These are phyloP conservation scores for Zoanthus sociatus DNA, from an alignment of 92 coral and sea anemone species.

Conservation along the genomic window DNA sequence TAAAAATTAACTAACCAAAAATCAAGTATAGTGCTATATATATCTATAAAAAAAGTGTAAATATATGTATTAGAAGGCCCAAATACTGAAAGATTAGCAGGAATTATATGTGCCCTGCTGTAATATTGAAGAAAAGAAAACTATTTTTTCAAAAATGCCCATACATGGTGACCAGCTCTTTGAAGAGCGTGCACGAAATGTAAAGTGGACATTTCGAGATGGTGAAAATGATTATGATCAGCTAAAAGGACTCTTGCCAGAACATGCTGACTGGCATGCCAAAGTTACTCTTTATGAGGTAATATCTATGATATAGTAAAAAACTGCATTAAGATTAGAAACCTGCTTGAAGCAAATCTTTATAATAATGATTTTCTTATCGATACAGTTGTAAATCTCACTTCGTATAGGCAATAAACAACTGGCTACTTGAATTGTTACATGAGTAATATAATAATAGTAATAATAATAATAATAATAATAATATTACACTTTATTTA, in stretches of 20 bases:
- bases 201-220: not conserved
- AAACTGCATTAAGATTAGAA: not conserved
- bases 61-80: too few relatives aligned
- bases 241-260: not conserved
- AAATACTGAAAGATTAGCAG: not conserved
- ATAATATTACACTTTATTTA: too few relatives aligned
- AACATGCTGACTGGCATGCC: not conserved
- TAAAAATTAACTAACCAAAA: too few relatives aligned
- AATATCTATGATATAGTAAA: not conserved
- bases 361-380: too few relatives aligned
- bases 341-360: too few relatives aligned
- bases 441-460: too few relatives aligned
- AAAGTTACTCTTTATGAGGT: not conserved
- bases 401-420: too few relatives aligned
- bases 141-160: not conserved
- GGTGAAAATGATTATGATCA: not conserved
- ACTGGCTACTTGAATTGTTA: too few relatives aligned
- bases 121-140: not conserved
- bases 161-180: not conserved
- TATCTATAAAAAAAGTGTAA: too few relatives aligned
- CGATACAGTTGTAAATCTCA: too few relatives aligned
- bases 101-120: not conserved
- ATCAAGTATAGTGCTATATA: too few relatives aligned
- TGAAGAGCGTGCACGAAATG: conserved; percentile 1
- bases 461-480: too few relatives aligned